phyloP scores from a whole-genome alignment of 2,113 vertebrate species.

The Numida meleagris region DNA sequence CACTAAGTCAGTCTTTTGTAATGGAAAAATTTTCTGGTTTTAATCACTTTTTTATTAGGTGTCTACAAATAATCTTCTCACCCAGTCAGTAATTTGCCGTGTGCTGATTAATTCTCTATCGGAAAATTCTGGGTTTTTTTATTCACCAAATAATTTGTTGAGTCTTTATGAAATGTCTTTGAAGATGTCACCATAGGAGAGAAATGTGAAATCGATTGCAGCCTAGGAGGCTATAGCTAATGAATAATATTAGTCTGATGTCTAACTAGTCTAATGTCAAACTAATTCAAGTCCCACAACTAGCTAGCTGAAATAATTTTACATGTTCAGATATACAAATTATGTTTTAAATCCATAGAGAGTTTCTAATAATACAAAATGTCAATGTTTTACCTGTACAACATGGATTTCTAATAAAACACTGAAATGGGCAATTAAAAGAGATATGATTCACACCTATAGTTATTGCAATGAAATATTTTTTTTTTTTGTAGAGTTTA shows the following conservation, averaged over 20 bases:
- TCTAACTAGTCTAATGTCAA: no score
- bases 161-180: slow-evolving; percentile 16
- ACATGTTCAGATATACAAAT: slow-evolving; percentile 25
- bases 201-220: not conserved
- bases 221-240: slow-evolving; percentile 24
- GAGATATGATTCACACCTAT: not conserved
- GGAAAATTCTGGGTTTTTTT: not conserved
- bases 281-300: slow-evolving; percentile 17
- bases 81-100: not conserved
- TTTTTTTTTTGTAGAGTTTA: not conserved
- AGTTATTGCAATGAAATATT: not conserved
- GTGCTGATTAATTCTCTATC: slow-evolving; percentile 20
- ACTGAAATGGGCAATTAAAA: not conserved
- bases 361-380: not conserved
- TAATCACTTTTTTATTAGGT: not conserved
- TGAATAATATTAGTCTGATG: slow-evolving; percentile 53
- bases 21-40: no score
- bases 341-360: not conserved
- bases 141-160: slow-evolving; percentile 9
- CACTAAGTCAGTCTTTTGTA: no score
- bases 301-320: slow-evolving; percentile 31
- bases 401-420: not conserved
- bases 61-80: not conserved
- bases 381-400: not conserved
- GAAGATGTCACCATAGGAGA: not conserved